Conservation (phyloP, 1,140 invertebrate species). For the Latrodectus geometricus region DNA sequence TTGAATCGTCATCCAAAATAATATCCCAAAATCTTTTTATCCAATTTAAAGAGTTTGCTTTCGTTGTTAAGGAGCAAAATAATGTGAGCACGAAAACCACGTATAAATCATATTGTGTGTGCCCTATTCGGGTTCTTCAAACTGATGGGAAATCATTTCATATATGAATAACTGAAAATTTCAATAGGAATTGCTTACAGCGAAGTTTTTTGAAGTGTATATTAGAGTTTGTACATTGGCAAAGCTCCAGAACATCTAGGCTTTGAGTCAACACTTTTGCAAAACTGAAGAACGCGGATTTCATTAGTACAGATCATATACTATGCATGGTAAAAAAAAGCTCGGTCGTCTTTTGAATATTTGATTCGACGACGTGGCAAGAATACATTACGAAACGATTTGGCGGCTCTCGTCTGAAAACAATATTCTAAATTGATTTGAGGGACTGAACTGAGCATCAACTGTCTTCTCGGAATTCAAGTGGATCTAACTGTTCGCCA, state of each 20-base stretch:
- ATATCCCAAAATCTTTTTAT: too few relatives aligned
- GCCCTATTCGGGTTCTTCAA: too few relatives aligned
- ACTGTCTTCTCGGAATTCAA: neutral
- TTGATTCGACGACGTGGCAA: slow-evolving; percentile 14
- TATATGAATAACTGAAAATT: too few relatives aligned
- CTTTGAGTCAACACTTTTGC: neutral
- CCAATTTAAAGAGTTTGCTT: too few relatives aligned
- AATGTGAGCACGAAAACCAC: too few relatives aligned
- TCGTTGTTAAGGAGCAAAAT: too few relatives aligned
- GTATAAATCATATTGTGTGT: too few relatives aligned
- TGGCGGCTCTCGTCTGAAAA: neutral
- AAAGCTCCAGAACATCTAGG: neutral
- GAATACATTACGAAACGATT: neutral
- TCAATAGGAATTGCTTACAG: too few relatives aligned
- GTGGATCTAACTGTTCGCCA: neutral
- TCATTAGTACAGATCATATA: neutral
- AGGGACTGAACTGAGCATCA: neutral
- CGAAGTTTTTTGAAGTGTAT: too few relatives aligned
- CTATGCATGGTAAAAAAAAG: slow-evolving; percentile 8
- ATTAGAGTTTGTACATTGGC: neutral
- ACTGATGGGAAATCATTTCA: too few relatives aligned
- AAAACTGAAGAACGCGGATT: neutral
- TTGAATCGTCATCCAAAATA: too few relatives aligned
- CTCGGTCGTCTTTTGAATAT: slow-evolving; percentile 3
- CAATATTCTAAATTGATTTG: slow-evolving; percentile 9